Evolutionary conservation across 2,888 invertebrate species (phyloP).

Genomic region (Hypomecis atomaria): DNA sequence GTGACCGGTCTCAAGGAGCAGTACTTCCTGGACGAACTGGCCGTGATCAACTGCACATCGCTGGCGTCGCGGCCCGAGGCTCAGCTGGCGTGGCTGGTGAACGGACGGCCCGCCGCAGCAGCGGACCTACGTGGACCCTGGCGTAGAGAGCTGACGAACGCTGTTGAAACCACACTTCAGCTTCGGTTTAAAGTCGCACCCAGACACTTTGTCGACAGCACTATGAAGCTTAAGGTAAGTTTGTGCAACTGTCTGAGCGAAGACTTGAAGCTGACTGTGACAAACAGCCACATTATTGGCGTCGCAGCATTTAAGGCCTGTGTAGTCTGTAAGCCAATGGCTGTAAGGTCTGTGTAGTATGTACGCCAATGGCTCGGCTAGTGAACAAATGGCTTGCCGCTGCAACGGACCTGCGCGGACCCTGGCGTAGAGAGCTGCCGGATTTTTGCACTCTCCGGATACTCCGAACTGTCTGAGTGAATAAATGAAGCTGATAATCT

Average conservation of each 20-base stretch:
- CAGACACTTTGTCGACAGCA: slow-evolving; percentile 90
- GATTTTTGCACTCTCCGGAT: no score
- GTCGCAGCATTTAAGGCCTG: no score
- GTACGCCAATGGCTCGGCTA: slow-evolving; percentile 94
- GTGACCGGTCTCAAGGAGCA: slow-evolving; percentile 90
- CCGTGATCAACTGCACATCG: slow-evolving; percentile 92
- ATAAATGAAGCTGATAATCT: no score
- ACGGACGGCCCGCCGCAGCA: slow-evolving; percentile 87
- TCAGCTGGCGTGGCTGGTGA: slow-evolving; percentile 92
- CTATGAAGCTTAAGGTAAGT: slow-evolving; percentile 90
- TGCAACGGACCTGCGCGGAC: slow-evolving; percentile 75
- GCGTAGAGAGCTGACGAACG: slow-evolving; percentile 74
- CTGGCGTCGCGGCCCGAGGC: slow-evolving; percentile 91
- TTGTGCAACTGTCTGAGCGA: no score
- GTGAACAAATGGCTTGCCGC: slow-evolving; percentile 90
- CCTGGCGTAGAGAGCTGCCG: slow-evolving; percentile 77
- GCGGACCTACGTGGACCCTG: slow-evolving; percentile 80
- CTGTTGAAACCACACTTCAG: slow-evolving; percentile 90
- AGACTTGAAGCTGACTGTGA: no score
- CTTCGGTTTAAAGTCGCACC: slow-evolving; percentile 89
- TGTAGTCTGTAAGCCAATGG: no score
- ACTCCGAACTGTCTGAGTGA: no score
- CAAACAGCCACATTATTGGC: no score
- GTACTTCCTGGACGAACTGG: slow-evolving; percentile 90
- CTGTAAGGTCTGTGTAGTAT: no score